Conservation (phyloP, 2,888 invertebrate genomes). For the Phengaris arion region DNA sequence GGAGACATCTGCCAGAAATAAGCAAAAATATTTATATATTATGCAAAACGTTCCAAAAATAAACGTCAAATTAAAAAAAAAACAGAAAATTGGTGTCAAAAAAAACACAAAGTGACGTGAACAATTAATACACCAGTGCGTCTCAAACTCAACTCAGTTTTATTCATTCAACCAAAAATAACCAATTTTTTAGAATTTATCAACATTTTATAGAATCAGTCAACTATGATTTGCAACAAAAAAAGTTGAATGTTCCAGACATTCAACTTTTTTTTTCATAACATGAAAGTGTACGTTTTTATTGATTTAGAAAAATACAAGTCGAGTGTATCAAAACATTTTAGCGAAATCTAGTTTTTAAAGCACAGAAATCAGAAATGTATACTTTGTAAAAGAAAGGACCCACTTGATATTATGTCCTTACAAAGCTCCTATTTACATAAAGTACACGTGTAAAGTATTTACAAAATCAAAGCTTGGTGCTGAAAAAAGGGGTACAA, state of each 20-base stretch:
- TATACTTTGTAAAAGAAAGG: not conserved
- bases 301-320: not conserved
- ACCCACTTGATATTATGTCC: slow-evolving; percentile 5
- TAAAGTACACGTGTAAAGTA: not conserved
- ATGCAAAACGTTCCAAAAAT: slow-evolving; percentile 1
- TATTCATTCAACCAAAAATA: not conserved
- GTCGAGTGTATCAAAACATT: not conserved
- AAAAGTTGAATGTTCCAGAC: not conserved
- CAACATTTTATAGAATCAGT: not conserved
- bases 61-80: slow-evolving; percentile 12
- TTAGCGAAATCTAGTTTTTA: not conserved
- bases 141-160: not conserved
- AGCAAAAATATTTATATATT: not conserved
- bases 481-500: slow-evolving; percentile 6
- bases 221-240: not conserved
- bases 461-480: slow-evolving; percentile 7
- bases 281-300: not conserved
- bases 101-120: not conserved
- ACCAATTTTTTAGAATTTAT: not conserved
- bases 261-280: too few relatives aligned
- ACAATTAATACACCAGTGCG: not conserved
- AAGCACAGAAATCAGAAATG: not conserved
- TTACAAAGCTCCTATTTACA: not conserved
- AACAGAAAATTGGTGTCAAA: slow-evolving; percentile 11
- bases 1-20: slow-evolving; percentile 4